Evolutionary conservation across 2,113 vertebrate genomes (phyloP).

Genomic region (Lathamus discolor): DNA sequence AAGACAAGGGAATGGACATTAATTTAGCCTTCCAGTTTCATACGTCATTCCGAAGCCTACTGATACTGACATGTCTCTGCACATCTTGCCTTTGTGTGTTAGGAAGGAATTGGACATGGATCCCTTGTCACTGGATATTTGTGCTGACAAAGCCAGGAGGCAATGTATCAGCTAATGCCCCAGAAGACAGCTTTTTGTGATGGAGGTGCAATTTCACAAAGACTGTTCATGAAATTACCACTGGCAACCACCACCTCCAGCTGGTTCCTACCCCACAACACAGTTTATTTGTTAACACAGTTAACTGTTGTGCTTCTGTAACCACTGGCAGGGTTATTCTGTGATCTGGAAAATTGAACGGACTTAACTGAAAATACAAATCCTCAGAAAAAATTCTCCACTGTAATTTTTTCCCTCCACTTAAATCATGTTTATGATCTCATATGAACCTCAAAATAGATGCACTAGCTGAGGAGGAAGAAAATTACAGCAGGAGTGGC

Average conservation of each 20-base stretch:
- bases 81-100: background rate
- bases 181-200: background rate
- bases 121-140: background rate
- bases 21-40: background rate
- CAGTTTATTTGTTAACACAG: background rate
- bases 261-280: background rate
- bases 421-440: background rate
- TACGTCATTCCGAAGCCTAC: background rate
- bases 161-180: background rate
- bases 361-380: background rate
- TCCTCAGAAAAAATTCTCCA: background rate
- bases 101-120: background rate
- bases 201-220: background rate
- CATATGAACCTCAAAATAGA: background rate
- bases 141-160: background rate
- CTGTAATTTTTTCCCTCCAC: background rate
- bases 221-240: background rate
- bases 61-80: background rate
- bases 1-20: background rate
- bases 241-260: background rate
- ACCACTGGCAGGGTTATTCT: background rate
- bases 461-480: background rate
- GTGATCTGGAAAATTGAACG: background rate
- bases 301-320: background rate
- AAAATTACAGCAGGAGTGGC: background rate